Evolutionary conservation across 2,113 vertebrate species (phyloP).

Genomic region (Oryzias curvinotus): DNA sequence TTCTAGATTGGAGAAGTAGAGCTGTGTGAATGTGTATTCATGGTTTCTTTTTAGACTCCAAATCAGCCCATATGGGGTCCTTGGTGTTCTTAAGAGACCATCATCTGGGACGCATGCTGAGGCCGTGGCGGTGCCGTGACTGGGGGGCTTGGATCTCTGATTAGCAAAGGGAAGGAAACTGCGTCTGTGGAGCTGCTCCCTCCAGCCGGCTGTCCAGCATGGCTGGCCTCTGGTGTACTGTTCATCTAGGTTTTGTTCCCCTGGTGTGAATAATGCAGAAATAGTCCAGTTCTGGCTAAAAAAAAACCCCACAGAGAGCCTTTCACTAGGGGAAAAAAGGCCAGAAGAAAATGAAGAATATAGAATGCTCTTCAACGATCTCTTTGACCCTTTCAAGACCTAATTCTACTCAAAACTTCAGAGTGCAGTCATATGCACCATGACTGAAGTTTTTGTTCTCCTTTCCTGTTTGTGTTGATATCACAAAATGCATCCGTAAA

Average conservation of each 20-base stretch:
- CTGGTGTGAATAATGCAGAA: constrained; percentile 36
- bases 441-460: not conserved
- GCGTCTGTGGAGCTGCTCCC: constrained; percentile 25
- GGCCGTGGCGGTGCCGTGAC: constrained; percentile 46
- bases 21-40: constrained; percentile 29
- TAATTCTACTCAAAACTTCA: constrained; percentile 2
- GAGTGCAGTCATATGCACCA: not conserved
- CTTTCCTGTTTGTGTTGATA: not conserved
- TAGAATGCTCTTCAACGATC: constrained; percentile 8
- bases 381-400: constrained; percentile 22
- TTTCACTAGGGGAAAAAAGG: constrained; percentile 11
- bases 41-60: constrained; percentile 37
- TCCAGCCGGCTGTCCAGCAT: constrained; percentile 31
- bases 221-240: constrained; percentile 17
- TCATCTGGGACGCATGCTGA: constrained; percentile 44
- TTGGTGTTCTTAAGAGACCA: constrained; percentile 45
- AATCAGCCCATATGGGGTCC: constrained; percentile 42
- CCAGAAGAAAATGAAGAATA: constrained; percentile 32
- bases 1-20: constrained; percentile 27
- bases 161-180: constrained; percentile 49
- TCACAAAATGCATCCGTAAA: too few relatives aligned
- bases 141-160: constrained; percentile 52
- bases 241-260: constrained; percentile 29
- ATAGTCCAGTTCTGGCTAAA: constrained; percentile 15
- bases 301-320: constrained; percentile 12